Evolutionary conservation across 2,888 invertebrate genomes (phyloP), one percentile per base, ranked within the genome.

Genomic region (Gnatocerus cornutus): DNA sequence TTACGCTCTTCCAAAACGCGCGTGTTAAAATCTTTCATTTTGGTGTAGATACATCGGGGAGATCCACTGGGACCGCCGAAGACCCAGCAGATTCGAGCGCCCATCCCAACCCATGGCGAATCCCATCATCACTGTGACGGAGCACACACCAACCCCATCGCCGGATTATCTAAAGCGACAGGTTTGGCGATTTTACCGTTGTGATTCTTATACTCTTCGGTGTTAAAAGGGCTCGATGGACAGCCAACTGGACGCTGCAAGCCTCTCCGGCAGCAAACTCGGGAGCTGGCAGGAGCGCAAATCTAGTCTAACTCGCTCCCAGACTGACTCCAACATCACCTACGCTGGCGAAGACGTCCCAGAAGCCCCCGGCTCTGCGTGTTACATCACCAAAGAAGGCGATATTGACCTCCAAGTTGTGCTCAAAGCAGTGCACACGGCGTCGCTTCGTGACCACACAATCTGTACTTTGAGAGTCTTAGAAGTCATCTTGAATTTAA

Each of bases 71-170:
- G 93, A 92, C 77, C 87, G 88, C 61, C 83, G 89, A 73, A 89
- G 90, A 53, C 86, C 87, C 0, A 85, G 87, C 30, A 87, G 85
- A 71, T 83, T 87, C 53, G 86, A 87, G 75, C 52, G 59, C 37
- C 88, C 88, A 0, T 74, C 85, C 52, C 90, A 89, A 77, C 91
- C 92, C 73, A 92, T 93, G 70, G 91, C 94, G 62, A 96, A 96
- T 85, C 98, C 98, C 0, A 98, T 98, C 61, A 98, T 98, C 68
- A 98, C 97, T 0, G 97, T 98, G 6, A 98, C 98, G 0, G 97
- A 98, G 81, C 97, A 98, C 81, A 97, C 97, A 0, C 97, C 97
- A 0, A 92, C 94, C 3, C 95, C 96, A 0, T 96, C 96, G 0
- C 96, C 96, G 0, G 96, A 96, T 83, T 95, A 92, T 80, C 87